Evolutionary conservation across 2,888 invertebrate genomes (phyloP), one percentile per base, ranked within the genome.

Genomic region (Troides oblongomaculatus): DNA sequence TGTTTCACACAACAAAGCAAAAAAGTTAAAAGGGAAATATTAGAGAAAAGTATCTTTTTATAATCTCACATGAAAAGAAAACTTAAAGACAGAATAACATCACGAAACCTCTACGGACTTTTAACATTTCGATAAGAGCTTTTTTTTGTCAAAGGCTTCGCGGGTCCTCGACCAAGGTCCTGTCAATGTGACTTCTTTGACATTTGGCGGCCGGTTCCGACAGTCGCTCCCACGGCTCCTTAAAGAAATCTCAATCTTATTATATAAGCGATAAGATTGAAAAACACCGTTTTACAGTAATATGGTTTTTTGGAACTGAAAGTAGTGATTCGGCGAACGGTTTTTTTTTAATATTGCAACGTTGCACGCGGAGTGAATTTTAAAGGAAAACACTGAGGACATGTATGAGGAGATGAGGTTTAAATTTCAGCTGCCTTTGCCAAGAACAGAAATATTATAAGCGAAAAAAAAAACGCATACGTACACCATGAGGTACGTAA

Each of bases 151-250:
- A 46, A 46, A 46, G 46, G 46, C 46, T 46, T 46, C 79, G 75
- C 80, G 76, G 79, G 78, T 80, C 73, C 68, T 68, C 70, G 72
- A 63, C 73, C 79, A 83, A 86, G 85, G 85, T 82, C 81, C 79
- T 74, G 74, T 76, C 83, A 89, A 89, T 81, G 89, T 89, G 88
- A 89, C 89, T 87, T 80, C 74, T 83, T 82, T 85, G 88, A 89
- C 89, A 85, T 88, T 88, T 80, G 77, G 74, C 77, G 78, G 79
- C 84, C 86, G 84, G 87, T 84, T 84, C 74, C 69, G 39, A 66
- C 66, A 63, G 21, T 10, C 66, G 62, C 58, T 21, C 39, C 50
- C 58, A 18, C 25, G 39, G 56, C 66, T 46, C 43, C 72, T 18
- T n/a, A 63, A 10, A 2, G 66, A 17, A 73, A 69, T 53, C 58